A percentile compares a stretch with the other conserved stretches of the same genome.
Conservation (phyloP, 92 coral and sea anemone species). For the Palythoa heliodiscus region DNA sequence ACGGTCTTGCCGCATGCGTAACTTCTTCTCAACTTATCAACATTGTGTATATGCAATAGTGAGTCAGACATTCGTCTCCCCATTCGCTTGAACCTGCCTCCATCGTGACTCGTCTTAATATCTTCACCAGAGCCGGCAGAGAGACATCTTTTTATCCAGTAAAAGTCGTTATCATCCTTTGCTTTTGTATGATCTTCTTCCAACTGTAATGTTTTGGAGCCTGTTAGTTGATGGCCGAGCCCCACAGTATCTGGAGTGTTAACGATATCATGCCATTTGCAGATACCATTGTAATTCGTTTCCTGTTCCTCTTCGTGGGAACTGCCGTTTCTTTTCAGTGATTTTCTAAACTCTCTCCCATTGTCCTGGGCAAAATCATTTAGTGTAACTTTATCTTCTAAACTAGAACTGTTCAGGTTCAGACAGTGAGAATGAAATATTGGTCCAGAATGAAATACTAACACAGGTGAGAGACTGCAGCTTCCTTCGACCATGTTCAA, state of each 20-base stretch:
- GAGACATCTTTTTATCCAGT: constrained; percentile 29
- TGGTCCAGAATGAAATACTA: constrained; percentile 30
- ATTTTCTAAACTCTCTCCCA: not conserved
- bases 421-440: not conserved
- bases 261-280: not conserved
- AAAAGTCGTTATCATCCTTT: constrained; percentile 15
- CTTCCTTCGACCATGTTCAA: constrained; percentile 11
- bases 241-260: not conserved
- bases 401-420: not conserved
- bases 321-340: not conserved
- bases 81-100: not conserved
- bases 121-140: constrained; percentile 19
- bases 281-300: not conserved
- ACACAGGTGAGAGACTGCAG: constrained; percentile 4
- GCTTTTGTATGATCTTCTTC: not conserved
- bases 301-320: not conserved
- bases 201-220: not conserved
- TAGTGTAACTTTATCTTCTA: not conserved
- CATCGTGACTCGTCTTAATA: not conserved
- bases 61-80: constrained; percentile 37
- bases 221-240: not conserved
- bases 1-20: constrained; percentile 13
- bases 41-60: constrained; percentile 18
- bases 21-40: constrained; percentile 13
- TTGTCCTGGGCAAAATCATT: not conserved